phyloP scores from a whole-genome alignment of 2,113 vertebrate species.

The Grammatotria lemairii region DNA sequence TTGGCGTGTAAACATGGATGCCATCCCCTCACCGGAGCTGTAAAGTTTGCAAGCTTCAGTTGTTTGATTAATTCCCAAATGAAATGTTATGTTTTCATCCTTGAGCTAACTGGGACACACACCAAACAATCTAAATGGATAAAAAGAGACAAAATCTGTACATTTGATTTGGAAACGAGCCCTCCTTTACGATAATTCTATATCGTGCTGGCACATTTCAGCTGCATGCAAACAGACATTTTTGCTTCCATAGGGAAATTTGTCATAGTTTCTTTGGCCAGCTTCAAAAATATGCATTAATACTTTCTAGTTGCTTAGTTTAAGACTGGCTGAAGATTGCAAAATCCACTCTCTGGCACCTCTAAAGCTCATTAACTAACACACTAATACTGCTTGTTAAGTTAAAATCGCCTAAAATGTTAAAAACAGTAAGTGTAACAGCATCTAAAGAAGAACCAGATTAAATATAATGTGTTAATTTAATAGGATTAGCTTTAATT shows the following conservation, averaged over 20 bases:
- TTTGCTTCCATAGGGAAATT: neutral
- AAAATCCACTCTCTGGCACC: neutral
- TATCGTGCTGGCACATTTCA: neutral
- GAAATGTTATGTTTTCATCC: neutral
- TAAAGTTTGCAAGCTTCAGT: neutral
- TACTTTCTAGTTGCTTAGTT: neutral
- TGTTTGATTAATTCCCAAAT: neutral
- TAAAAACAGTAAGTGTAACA: neutral
- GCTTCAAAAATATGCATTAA: neutral
- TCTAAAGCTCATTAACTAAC: neutral
- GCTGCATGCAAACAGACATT: rapidly evolving
- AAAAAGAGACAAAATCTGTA: neutral
- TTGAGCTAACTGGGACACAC: neutral
- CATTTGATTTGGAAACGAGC: neutral
- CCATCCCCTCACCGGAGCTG: rapidly evolving
- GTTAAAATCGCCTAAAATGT: neutral
- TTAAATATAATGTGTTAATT: neutral
- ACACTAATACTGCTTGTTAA: neutral
- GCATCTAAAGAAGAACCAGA: neutral
- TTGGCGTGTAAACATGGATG: neutral
- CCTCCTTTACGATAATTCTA: rapidly evolving
- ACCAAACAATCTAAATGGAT: neutral
- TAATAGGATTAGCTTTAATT: neutral
- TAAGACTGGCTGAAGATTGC: rapidly evolving
- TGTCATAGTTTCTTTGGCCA: neutral